Evolutionary conservation across 2,113 vertebrate genomes (phyloP).

Genomic region (Crotophaga sulcirostris): DNA sequence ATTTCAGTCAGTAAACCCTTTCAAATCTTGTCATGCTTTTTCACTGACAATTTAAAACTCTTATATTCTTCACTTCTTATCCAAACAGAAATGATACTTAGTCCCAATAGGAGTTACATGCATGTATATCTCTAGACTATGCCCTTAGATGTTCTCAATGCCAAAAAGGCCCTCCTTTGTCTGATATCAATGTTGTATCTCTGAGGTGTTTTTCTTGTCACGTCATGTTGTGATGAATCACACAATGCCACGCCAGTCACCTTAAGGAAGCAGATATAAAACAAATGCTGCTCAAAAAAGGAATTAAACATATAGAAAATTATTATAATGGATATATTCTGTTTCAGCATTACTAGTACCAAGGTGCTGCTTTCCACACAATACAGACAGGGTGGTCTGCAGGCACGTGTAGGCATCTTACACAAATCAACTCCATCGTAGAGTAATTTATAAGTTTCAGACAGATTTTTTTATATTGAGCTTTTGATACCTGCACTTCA

Average conservation of each 20-base stretch:
- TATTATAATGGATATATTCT: neutral
- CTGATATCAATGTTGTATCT: neutral
- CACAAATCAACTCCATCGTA: neutral
- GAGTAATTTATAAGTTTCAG: neutral
- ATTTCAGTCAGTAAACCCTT: neutral
- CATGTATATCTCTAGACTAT: neutral
- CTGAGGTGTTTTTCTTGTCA: neutral
- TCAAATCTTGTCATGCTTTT: neutral
- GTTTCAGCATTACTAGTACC: neutral
- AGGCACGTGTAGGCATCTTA: neutral
- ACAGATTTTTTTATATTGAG: neutral
- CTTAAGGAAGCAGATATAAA: neutral
- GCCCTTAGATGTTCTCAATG: neutral
- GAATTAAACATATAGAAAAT: neutral
- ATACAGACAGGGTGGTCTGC: neutral
- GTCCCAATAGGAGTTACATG: neutral
- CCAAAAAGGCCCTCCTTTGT: neutral
- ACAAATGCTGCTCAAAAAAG: neutral
- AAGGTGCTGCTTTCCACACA: neutral
- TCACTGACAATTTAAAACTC: neutral
- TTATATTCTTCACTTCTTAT: neutral
- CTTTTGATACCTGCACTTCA: slow-evolving; percentile 7
- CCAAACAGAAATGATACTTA: neutral
- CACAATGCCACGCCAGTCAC: neutral
- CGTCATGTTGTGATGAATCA: neutral